These are phyloP conservation scores for Platycercus adscitus DNA, from an alignment of 2,113 vertebrate species.

Conservation along the genomic window DNA sequence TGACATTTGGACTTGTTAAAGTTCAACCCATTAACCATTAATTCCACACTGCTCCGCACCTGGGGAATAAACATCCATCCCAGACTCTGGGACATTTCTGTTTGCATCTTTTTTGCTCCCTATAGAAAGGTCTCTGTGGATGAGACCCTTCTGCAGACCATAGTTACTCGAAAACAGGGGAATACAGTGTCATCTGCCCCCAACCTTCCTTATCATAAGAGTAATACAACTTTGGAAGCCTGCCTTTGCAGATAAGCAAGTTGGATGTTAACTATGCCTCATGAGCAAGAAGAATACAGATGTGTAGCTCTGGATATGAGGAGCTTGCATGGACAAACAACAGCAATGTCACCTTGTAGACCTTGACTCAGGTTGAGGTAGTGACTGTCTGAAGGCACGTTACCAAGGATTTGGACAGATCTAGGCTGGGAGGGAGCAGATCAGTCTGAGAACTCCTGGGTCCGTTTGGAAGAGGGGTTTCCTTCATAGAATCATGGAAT, in stretches of 20 bases:
- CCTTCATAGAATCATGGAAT: background rate
- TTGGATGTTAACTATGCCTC: background rate
- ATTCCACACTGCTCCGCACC: background rate
- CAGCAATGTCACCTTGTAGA: accelerated
- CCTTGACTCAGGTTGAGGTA: background rate
- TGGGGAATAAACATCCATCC: background rate
- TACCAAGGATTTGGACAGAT: background rate
- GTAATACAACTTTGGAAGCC: background rate
- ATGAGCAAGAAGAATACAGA: background rate
- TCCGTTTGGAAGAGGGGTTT: background rate
- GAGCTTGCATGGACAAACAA: background rate
- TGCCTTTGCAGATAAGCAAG: background rate
- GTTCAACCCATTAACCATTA: background rate
- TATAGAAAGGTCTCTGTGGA: background rate
- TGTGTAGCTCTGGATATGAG: background rate
- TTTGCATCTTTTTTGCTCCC: background rate
- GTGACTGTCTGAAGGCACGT: background rate
- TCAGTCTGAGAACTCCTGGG: background rate
- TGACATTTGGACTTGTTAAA: background rate
- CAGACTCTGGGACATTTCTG: background rate
- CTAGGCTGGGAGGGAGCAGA: background rate
- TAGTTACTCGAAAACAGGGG: background rate
- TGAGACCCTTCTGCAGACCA: background rate
- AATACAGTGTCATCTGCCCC: background rate
- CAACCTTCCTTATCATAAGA: background rate